A percentile compares a stretch with the other conserved stretches of the same genome.
phyloP scores from a whole-genome alignment of 92 coral and sea anemone species.

The Zoanthus sociatus region DNA sequence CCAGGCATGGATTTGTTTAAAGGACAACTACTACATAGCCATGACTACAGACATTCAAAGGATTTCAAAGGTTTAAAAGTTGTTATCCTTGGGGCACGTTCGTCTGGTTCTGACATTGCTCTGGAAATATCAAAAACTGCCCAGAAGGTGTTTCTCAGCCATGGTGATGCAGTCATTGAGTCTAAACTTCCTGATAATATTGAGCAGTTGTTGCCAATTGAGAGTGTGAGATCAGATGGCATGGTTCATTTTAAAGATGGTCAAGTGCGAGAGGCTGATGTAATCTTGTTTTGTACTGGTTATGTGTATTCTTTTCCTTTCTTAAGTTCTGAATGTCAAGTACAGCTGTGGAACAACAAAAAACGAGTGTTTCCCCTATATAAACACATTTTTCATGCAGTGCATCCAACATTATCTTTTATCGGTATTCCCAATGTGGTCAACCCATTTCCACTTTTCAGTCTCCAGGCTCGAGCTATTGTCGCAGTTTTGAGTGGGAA shows the following conservation, averaged over 20 bases:
- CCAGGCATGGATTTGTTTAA: constrained; percentile 82
- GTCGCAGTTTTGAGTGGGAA: constrained; percentile 75
- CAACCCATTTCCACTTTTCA: constrained; percentile 86
- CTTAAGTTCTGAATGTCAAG: constrained; percentile 64
- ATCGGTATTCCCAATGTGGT: constrained; percentile 69
- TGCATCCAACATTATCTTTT: constrained; percentile 77
- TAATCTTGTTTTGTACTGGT: constrained; percentile 86
- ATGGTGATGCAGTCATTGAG: constrained; percentile 46
- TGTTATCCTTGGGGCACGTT: constrained; percentile 78
- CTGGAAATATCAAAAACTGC: constrained; percentile 70
- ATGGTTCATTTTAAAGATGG: constrained; percentile 69
- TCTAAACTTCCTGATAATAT: constrained; percentile 76
- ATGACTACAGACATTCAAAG: constrained; percentile 77
- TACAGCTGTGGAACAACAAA: constrained; percentile 53
- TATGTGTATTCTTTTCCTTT: constrained; percentile 84
- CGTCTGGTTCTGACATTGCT: constrained; percentile 85
- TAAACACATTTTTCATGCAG: constrained; percentile 82
- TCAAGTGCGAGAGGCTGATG: constrained; percentile 64
- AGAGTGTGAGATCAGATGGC: constrained; percentile 68
- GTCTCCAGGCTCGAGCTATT: constrained; percentile 78
- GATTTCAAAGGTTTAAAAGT: constrained; percentile 66
- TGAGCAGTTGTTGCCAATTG: constrained; percentile 66
- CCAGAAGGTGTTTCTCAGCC: constrained; percentile 82
- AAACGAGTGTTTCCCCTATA: constrained; percentile 79
- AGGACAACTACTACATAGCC: constrained; percentile 87